These are phyloP conservation scores for Neotoma lepida DNA, from an alignment of 2,113 vertebrate genomes.

Conservation along the genomic window DNA sequence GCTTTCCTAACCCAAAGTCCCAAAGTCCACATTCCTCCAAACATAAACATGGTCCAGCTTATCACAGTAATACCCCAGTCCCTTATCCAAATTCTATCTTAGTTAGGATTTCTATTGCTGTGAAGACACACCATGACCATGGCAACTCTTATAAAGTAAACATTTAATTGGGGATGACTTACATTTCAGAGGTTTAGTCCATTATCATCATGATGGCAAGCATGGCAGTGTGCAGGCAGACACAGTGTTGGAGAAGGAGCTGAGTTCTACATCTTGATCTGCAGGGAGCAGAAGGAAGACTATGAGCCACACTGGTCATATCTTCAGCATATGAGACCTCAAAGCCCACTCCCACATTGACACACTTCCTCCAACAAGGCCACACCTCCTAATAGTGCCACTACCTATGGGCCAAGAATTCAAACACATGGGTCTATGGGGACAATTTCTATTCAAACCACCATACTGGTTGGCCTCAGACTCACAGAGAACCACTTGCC, in stretches of 20 bases:
- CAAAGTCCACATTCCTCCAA: neutral
- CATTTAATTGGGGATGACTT: neutral
- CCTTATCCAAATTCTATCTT: neutral
- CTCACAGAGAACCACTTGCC: neutral
- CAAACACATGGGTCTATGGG: neutral
- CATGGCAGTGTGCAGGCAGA: neutral
- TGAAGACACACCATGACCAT: neutral
- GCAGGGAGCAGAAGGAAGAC: neutral
- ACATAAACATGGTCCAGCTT: neutral
- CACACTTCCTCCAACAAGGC: neutral
- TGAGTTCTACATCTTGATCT: neutral
- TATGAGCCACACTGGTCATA: no score
- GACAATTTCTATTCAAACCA: neutral
- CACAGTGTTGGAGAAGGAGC: neutral
- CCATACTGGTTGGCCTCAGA: neutral
- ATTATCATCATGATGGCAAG: neutral
- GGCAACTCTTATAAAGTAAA: neutral
- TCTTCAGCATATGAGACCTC: neutral
- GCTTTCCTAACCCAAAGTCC: neutral
- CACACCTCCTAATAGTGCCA: neutral
- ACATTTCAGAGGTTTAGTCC: neutral
- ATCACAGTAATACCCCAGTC: neutral
- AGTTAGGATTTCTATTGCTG: neutral
- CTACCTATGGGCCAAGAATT: neutral
- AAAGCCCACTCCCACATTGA: neutral